phyloP scores from a whole-genome alignment of 2,797 vertebrate genomes.

The Tokudaia tokunoshimensis region DNA sequence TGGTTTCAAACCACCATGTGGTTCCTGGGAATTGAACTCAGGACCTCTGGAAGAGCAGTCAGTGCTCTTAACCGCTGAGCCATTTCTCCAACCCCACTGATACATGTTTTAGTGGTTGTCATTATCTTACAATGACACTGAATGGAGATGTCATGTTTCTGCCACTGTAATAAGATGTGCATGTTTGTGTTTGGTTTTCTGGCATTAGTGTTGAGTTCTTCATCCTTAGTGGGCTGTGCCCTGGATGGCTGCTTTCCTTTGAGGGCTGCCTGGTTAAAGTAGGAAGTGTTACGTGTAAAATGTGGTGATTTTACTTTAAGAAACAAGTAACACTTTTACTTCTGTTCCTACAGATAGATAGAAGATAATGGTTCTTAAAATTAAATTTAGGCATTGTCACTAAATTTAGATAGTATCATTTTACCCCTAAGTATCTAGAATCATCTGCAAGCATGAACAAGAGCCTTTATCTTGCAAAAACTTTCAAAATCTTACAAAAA shows the following conservation, averaged over 20 bases:
- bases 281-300: background rate
- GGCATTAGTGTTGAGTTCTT: background rate
- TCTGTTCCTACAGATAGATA: background rate
- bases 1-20: background rate
- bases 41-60: background rate
- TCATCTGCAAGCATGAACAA: background rate
- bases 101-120: background rate
- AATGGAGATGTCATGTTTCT: background rate
- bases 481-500: background rate
- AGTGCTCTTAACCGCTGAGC: too few relatives aligned
- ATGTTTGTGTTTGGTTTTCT: background rate
- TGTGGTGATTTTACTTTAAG: background rate
- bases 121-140: background rate
- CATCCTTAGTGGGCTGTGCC: background rate
- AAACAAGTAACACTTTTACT: background rate
- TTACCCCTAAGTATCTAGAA: background rate
- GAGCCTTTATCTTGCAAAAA: background rate
- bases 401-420: background rate
- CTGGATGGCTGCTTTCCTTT: background rate
- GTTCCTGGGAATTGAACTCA: background rate
- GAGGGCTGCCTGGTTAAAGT: background rate
- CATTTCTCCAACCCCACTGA: background rate
- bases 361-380: constrained; percentile 35
- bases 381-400: background rate
- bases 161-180: background rate